A percentile compares a stretch with the other conserved stretches of the same genome.
phyloP scores from a whole-genome alignment of 2,113 vertebrate species.

The Opisthocomus hoazin region DNA sequence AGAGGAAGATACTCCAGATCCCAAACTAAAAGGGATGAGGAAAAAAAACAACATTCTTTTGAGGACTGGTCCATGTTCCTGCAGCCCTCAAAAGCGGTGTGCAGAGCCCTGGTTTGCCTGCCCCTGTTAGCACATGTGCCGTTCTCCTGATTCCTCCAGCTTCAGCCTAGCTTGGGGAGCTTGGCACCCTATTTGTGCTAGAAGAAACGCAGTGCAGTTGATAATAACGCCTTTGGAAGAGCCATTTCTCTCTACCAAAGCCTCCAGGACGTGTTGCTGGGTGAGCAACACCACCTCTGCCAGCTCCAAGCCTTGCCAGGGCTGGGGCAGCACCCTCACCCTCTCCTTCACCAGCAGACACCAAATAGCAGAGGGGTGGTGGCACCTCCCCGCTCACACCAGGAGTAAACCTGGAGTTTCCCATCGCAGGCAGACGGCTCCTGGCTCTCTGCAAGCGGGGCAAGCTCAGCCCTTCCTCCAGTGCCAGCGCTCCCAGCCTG shows the following conservation, averaged over 20 bases:
- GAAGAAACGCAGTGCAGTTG: background rate
- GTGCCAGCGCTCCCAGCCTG: background rate
- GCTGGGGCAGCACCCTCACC: background rate
- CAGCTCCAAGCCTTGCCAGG: background rate
- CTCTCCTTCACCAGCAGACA: background rate
- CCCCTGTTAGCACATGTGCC: background rate
- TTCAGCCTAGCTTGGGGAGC: background rate
- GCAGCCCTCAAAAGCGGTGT: background rate
- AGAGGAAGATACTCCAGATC: background rate
- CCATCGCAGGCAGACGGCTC: accelerated
- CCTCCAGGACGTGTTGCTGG: background rate
- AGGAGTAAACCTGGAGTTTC: background rate
- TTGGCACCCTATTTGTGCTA: background rate
- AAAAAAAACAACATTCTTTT: background rate
- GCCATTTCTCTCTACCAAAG: background rate
- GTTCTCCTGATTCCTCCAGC: background rate
- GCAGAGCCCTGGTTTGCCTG: background rate
- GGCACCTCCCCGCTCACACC: background rate
- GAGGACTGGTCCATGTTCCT: accelerated
- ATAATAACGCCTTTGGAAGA: accelerated
- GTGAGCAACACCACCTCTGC: background rate
- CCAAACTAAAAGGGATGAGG: background rate
- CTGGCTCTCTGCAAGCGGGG: no score
- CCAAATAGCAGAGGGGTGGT: accelerated
- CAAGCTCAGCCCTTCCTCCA: background rate